A percentile compares a stretch with the other conserved stretches of the same genome.
Evolutionary conservation across 2,113 vertebrate species (phyloP).

Genomic region (Cinclus mexicanus): DNA sequence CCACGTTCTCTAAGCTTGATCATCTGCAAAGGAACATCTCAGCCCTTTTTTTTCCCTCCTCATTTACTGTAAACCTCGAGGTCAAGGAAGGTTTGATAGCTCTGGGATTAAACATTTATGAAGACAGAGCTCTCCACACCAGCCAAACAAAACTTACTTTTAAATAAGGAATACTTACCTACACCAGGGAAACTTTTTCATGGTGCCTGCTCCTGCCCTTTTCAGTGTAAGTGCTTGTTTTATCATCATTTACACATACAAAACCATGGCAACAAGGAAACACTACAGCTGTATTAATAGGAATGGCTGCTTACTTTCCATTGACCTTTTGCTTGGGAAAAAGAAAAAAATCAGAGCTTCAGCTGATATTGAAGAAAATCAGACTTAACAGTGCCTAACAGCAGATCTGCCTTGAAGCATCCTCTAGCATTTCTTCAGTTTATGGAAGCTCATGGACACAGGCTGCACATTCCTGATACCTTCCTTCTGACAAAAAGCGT

Average conservation of each 20-base stretch:
- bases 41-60: not conserved
- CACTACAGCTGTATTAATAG: not conserved
- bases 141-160: slow-evolving; percentile 28
- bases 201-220: not conserved
- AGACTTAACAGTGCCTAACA: not conserved
- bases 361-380: not conserved
- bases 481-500: not conserved
- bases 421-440: not conserved
- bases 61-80: not conserved
- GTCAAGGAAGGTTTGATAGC: not conserved
- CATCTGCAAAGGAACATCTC: not conserved
- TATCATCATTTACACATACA: not conserved
- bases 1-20: not conserved
- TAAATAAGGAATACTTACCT: slow-evolving; percentile 35
- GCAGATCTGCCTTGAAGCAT: not conserved
- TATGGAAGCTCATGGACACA: fast-evolving
- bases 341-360: not conserved
- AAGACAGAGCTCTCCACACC: not conserved
- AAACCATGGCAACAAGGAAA: slow-evolving; percentile 10
- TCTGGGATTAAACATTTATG: slow-evolving; percentile 20
- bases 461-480: not conserved
- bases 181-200: not conserved
- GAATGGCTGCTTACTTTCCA: not conserved
- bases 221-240: not conserved
- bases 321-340: not conserved